Evolutionary conservation across 2,113 vertebrate species (phyloP), one percentile per base, ranked within the genome.

Genomic region (Brevimyrus niger): DNA sequence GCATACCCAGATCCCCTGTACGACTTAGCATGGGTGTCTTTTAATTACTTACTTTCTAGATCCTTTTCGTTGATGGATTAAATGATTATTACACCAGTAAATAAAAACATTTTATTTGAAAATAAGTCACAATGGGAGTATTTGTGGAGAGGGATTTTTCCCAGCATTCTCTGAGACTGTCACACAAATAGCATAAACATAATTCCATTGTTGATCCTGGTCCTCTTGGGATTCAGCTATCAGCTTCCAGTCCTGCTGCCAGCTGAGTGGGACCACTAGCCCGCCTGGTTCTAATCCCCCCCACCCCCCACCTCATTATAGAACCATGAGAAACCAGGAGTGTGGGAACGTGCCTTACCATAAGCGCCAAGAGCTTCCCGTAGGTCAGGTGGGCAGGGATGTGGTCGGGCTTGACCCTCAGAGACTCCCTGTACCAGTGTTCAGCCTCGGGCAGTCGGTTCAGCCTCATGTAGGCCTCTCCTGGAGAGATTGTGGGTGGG

Each of bases 341-440:
- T 3, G 61, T 0, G 17, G 27, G 13, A 31, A 27, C 3, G 2
- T 4, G 46, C 4, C 97, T 97, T 93, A 99, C 98, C 89, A 97
- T 99, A 55, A 97, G 92, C 4, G 98, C 97, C 87, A 99, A 95
- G 1, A 99, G 96, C 85, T 99, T 99, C 69, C 98, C 98, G 0
- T 99, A 99, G 46, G 98, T 99, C 89, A 99, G 97, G 91, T 99
- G 98, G 35, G 98, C 98, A 69, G 98, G 98, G 11, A 99, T 97
- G 93, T 99, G 98, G 93, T 99, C 98, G 0, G 96, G 97, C 94
- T 99, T 99, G 93, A 96, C 97, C 92, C 96, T 93, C 93, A 99
- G 91, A 0, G 98, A 99, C 91, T 99, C 98, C 92, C 95, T 91
- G 31, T 99, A 99, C 98, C 98, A 99, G 90, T 94, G 96, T 91